A percentile compares a stretch with the other conserved stretches of the same genome.
Conservation (phyloP, 2,113 vertebrate species). For the Neolamprologus sp. region DNA sequence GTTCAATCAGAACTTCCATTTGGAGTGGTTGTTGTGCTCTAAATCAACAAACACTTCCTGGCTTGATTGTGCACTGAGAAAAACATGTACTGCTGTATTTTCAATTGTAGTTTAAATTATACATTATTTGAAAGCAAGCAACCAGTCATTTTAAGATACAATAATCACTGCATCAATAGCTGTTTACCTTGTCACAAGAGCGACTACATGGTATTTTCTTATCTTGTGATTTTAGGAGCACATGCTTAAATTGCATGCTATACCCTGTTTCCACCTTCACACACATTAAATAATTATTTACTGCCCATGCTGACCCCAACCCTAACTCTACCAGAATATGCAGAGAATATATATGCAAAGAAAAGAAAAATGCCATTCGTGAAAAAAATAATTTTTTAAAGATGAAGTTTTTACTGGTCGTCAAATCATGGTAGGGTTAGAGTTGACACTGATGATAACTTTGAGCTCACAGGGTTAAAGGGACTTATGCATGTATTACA, state of each 20-base stretch:
- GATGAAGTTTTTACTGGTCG: background rate
- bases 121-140: background rate
- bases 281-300: background rate
- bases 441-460: background rate
- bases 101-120: background rate
- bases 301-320: background rate
- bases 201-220: background rate
- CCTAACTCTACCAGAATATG: background rate
- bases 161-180: background rate
- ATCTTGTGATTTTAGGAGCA: background rate
- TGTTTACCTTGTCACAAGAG: background rate
- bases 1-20: background rate
- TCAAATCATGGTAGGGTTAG: background rate
- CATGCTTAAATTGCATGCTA: background rate
- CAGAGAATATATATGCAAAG: background rate
- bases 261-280: background rate
- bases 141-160: background rate
- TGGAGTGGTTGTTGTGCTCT: background rate
- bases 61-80: background rate
- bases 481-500: background rate
- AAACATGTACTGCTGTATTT: background rate
- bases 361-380: background rate
- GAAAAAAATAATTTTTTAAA: background rate
- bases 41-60: background rate
- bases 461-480: background rate